Evolutionary conservation across 2,797 vertebrate genomes (phyloP).

Genomic region (Clarias laeviceps): DNA sequence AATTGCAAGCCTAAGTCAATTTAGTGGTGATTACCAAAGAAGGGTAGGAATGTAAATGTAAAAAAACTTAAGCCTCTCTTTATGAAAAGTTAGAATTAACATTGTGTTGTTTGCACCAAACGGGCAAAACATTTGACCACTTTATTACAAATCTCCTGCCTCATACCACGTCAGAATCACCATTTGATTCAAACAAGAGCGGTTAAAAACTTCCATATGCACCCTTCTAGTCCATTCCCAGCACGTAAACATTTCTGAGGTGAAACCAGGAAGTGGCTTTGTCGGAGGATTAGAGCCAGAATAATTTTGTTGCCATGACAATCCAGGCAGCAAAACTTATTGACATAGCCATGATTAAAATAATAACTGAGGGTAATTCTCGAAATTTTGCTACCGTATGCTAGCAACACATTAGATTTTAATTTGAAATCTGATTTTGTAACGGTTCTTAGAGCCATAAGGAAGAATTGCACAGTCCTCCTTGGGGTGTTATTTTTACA

Average conservation of each 20-base stretch:
- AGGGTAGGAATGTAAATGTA: not conserved
- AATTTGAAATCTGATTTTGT: not conserved
- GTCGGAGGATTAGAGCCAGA: not conserved
- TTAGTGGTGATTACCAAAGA: not conserved
- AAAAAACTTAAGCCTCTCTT: not conserved
- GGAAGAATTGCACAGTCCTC: not conserved
- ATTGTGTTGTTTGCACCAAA: not conserved
- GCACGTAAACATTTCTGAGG: not conserved
- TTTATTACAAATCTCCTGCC: not conserved
- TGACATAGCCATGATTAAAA: not conserved
- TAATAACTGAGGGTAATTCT: not conserved
- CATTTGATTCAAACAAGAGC: not conserved
- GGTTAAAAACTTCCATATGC: not conserved
- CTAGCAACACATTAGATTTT: not conserved
- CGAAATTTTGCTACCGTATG: not conserved
- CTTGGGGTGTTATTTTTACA: constrained; percentile 1
- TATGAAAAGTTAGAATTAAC: not conserved
- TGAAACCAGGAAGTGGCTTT: not conserved
- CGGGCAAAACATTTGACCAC: not conserved
- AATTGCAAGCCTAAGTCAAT: not conserved
- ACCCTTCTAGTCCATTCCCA: not conserved
- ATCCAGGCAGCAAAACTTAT: not conserved
- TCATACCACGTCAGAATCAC: not conserved
- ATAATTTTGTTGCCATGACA: not conserved
- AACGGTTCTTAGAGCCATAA: not conserved